Evolutionary conservation across 2,888 invertebrate species (phyloP).

Genomic region (Drepana falcataria): DNA sequence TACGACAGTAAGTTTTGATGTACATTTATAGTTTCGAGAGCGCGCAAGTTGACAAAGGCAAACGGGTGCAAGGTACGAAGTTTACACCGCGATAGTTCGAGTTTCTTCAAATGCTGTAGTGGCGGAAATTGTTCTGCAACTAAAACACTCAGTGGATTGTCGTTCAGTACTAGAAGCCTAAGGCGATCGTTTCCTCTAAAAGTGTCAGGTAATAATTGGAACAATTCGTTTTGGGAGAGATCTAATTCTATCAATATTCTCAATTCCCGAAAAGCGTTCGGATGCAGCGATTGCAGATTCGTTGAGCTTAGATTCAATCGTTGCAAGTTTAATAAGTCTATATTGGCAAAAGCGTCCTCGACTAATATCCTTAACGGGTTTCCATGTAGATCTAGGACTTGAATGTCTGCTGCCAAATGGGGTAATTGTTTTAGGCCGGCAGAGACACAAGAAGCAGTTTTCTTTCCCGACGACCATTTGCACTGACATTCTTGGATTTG

Average conservation of each 20-base stretch:
- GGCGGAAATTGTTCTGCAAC: conserved; percentile 88
- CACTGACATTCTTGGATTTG: conserved; percentile 85
- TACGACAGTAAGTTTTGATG: conserved; percentile 87
- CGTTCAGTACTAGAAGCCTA: conserved; percentile 86
- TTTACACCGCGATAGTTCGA: conserved; percentile 89
- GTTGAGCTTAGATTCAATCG: conserved; percentile 88
- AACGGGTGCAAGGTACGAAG: conserved; percentile 85
- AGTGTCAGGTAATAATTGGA: conserved; percentile 85
- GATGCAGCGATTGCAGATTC: conserved; percentile 84
- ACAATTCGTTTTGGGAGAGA: conserved; percentile 88
- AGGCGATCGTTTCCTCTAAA: conserved; percentile 90
- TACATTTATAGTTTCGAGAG: conserved; percentile 89
- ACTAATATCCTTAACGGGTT: conserved; percentile 86
- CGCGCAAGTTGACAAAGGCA: conserved; percentile 85
- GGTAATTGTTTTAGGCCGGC: conserved; percentile 87
- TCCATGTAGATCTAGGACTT: conserved; percentile 88
- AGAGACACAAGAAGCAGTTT: conserved; percentile 90
- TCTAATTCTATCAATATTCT: conserved; percentile 92
- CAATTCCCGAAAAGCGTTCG: conserved; percentile 89
- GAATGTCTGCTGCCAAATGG: conserved; percentile 65
- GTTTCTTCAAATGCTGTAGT: conserved; percentile 86
- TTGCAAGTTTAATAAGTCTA: conserved; percentile 90
- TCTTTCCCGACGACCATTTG: conserved; percentile 95
- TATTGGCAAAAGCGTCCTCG: conserved; percentile 87
- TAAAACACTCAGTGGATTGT: conserved; percentile 87